These are phyloP conservation scores for Opisthograptis luteolata DNA, from an alignment of 2,888 invertebrate species.

Conservation along the genomic window DNA sequence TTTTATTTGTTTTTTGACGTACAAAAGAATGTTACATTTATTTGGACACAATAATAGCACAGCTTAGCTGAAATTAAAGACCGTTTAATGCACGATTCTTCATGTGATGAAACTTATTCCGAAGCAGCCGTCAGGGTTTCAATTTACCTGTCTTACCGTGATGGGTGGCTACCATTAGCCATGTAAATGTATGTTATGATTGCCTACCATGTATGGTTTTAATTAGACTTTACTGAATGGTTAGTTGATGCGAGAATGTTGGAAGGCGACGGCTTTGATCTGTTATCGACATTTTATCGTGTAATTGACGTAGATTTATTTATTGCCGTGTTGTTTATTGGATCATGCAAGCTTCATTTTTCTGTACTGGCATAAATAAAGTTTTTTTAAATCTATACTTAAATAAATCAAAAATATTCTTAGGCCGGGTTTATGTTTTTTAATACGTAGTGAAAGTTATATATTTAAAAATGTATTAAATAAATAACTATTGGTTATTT, in stretches of 20 bases:
- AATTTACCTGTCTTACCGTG: conserved; percentile 41
- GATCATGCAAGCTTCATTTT: not conserved
- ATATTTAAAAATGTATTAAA: too few species aligned
- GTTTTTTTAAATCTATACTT: too few species aligned
- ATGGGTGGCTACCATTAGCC: conserved; percentile 46
- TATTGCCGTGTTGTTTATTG: not conserved
- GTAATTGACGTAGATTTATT: conserved; percentile 15
- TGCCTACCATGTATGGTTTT: conserved; percentile 38
- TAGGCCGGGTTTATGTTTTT: too few species aligned
- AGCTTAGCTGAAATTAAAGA: not conserved
- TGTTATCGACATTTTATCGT: conserved; percentile 20
- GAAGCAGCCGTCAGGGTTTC: conserved; percentile 31
- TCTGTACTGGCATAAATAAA: too few species aligned
- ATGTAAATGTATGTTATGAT: conserved; percentile 50
- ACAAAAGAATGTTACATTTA: too few species aligned
- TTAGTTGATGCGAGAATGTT: conserved; percentile 10
- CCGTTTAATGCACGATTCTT: not conserved
- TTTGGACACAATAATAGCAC: not conserved
- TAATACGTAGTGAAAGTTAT: too few species aligned
- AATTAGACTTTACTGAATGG: conserved; percentile 29
- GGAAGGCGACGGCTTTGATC: conserved; percentile 18
- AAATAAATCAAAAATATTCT: too few species aligned
- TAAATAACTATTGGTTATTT: too few species aligned
- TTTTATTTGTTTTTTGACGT: too few species aligned
- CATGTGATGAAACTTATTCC: conserved; percentile 8